Percentiles rank a stretch among this genome's conserved stretches.
These are phyloP conservation scores for Apamea sordens DNA, from an alignment of 2,888 invertebrate genomes.

Conservation along the genomic window DNA sequence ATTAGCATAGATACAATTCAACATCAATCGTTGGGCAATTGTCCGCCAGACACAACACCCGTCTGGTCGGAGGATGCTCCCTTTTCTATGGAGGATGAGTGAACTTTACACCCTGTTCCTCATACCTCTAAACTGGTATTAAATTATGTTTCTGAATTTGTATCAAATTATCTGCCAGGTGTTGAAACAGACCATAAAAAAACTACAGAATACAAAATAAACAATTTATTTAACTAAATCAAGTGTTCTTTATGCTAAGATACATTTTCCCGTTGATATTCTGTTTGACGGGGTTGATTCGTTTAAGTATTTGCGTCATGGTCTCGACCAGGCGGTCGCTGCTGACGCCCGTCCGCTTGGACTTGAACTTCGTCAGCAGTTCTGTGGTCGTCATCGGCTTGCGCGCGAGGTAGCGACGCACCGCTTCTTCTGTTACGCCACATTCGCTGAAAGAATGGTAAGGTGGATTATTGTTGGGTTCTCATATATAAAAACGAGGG, in stretches of 20 bases:
- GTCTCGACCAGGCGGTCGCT: slow-evolving; percentile 97
- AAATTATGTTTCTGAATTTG: too few relatives aligned
- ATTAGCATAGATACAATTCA: too few relatives aligned
- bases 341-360: slow-evolving; percentile 97
- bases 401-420: slow-evolving; percentile 97
- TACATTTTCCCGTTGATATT: slow-evolving; percentile 98
- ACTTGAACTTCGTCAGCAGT: slow-evolving; percentile 98
- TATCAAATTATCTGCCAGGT: too few relatives aligned
- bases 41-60: too few relatives aligned
- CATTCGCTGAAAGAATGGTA: slow-evolving; percentile 91
- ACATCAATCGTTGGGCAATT: too few relatives aligned
- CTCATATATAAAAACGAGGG: background rate
- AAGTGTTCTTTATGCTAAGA: slow-evolving; percentile 94
- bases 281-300: slow-evolving; percentile 97
- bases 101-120: too few relatives aligned
- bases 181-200: background rate
- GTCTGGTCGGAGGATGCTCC: too few relatives aligned
- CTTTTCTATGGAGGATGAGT: too few relatives aligned
- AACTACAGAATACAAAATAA: slow-evolving; percentile 17
- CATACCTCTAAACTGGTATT: too few relatives aligned
- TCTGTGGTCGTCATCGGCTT: slow-evolving; percentile 99
- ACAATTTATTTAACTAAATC: slow-evolving; percentile 63
- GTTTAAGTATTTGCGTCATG: slow-evolving; percentile 98
- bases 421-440: slow-evolving; percentile 98
- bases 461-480: background rate